A percentile compares a stretch with the other conserved stretches of the same genome.
phyloP scores from a whole-genome alignment of 2,113 vertebrate genomes.

The Gymnocephalus cernua region DNA sequence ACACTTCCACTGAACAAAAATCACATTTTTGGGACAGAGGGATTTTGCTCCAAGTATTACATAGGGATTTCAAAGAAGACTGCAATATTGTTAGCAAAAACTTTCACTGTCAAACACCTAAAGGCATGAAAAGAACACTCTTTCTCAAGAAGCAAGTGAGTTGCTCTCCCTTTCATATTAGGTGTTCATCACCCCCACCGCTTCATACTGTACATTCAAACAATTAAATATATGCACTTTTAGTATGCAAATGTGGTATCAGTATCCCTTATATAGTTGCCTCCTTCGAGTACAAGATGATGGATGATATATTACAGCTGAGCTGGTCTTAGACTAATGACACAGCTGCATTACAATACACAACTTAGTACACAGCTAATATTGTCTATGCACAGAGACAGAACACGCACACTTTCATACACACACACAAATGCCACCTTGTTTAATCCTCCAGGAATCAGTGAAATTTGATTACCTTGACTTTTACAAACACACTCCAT shows the following conservation, averaged over 20 bases:
- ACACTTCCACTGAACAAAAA: constrained; percentile 26
- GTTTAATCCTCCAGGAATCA: constrained; percentile 78
- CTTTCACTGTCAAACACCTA: constrained; percentile 24
- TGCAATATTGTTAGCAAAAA: constrained; percentile 25
- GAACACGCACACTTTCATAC: constrained; percentile 18
- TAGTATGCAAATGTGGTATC: constrained; percentile 71
- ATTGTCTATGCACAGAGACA: constrained; percentile 62
- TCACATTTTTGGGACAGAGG: constrained; percentile 20
- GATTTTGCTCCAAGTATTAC: constrained; percentile 25
- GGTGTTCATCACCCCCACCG: constrained; percentile 31
- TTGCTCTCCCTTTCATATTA: constrained; percentile 17
- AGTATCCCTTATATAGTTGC: constrained; percentile 61
- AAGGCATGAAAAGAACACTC: constrained; percentile 20
- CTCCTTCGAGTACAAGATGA: constrained; percentile 74
- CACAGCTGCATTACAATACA: constrained; percentile 74
- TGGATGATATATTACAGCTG: constrained; percentile 77
- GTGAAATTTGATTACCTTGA: constrained; percentile 81
- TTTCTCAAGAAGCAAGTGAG: constrained; percentile 36
- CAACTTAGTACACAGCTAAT: constrained; percentile 69
- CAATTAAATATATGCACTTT: constrained; percentile 65
- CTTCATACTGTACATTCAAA: constrained; percentile 49
- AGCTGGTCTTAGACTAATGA: constrained; percentile 77
- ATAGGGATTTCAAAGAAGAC: constrained; percentile 11
- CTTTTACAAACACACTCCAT: constrained; percentile 81
- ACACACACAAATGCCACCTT: constrained; percentile 67